Evolutionary conservation across 37 sponge, comb jelly and placozoan species (phyloP), one percentile per base, ranked within the genome.

Genomic region (Hexactinellida sp.): DNA sequence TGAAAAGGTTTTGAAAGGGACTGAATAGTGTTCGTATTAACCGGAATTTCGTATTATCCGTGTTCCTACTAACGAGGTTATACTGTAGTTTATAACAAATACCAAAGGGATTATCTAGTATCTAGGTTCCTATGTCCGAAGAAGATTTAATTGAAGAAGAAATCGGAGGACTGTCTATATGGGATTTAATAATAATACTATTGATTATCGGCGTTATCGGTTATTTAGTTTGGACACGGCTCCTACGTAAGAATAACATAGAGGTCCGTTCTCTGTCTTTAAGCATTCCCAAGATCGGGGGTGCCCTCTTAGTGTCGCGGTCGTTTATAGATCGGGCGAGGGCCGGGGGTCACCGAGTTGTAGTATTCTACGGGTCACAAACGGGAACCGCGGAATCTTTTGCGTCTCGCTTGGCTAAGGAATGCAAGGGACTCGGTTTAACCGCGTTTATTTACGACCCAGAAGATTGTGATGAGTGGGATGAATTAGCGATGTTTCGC

Each of bases 381-480:
- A 97, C 99, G 30, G 99, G 99, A 0, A 97, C 99, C 0, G 99
- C 95, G 82, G 99, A 95, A 37, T 95, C 93, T 84, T 97, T 95
- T 91, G 91, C 99, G 1, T 36, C 88, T 25, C 89, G 99, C 13
- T 86, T 97, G 37, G 90, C 92, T 21, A 97, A 97, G 86, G 95
- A 97, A 28, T 92, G 90, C 5, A 71, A 90, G 1, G 84, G 92
- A 0, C 85, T 90, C 24, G 99, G 99, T 0, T 76, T 97, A 38
- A 86, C 90, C 9, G 92, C 95, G 1, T 90, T 93, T 91, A 85
- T 90, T 37, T 92, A 88, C 86, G 99, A 97, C 86, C 99, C 95
- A 32, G 94, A 93, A 82, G 99, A 95, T 38, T 93, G 91, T 83
- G 89, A 85, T 21, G 94, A 94, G 24, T 94, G 94, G 94, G 96